Evolutionary conservation across 1,140 invertebrate genomes (phyloP), one percentile per base, ranked within the genome.

Genomic region (Thrips palmi): DNA sequence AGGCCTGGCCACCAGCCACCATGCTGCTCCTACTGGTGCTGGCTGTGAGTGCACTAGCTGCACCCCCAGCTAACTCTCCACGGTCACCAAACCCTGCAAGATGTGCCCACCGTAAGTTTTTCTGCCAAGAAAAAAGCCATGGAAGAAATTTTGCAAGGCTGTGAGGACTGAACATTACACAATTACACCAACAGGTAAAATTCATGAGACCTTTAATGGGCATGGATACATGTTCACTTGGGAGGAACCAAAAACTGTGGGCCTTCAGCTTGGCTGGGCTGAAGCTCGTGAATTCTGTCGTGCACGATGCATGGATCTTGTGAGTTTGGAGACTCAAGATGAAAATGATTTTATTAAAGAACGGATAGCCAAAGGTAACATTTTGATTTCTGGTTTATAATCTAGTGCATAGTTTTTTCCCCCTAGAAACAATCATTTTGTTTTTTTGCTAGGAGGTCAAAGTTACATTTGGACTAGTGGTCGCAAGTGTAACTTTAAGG

Each of bases 401-500:
- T n/a, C n/a, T n/a, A n/a, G n/a, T n/a, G n/a, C n/a, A n/a, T n/a
- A n/a, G n/a, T n/a, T n/a, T n/a, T n/a, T n/a, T n/a, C 11, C 11
- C 29, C 17, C 12, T 36, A 1, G 11, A 45, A 44, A 21, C 11
- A 27, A 43, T 22, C 12, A 39, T 1, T 24, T 43, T 28, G 45
- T 39, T 24, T n/a, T n/a, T n/a, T n/a, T n/a, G n/a, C n/a, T n/a
- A n/a, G n/a, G n/a, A n/a, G n/a, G n/a, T 27, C 24, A 27, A 12
- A 27, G 12, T 8, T 49, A 49, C 31, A 47, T 42, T 23, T 59
- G 57, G 57, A 59, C 57, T 4, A 54, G 53, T 4, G 57, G 57
- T n/a, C 41, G 55, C 14, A 33, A 50, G 11, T 58, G 56, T 39
- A 50, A 57, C 41, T 58, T 58, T 41, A 48, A 47, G 27, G 55